Percentiles rank a stretch among this genome's conserved stretches.
phyloP scores from a whole-genome alignment of 2,797 vertebrate species.

The Erpetoichthys calabaricus region DNA sequence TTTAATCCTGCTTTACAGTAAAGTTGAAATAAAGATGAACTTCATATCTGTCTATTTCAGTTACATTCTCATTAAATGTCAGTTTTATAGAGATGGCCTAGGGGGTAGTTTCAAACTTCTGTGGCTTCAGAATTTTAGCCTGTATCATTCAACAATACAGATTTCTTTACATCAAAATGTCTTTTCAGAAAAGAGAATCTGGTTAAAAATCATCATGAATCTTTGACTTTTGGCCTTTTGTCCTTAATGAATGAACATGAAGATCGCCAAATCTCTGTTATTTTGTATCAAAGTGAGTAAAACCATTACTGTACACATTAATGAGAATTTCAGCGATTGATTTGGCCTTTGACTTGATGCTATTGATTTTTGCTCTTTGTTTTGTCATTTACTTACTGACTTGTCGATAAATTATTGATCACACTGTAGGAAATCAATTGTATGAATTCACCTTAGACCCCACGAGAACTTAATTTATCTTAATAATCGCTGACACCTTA shows the following conservation, averaged over 20 bases:
- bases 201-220: constrained; percentile 35
- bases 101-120: constrained; percentile 27
- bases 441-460: constrained; percentile 23
- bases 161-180: constrained; percentile 36
- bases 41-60: constrained; percentile 23
- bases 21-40: constrained; percentile 30
- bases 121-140: constrained; percentile 29
- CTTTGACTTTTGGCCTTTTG: constrained; percentile 35
- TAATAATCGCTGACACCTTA: constrained; percentile 19
- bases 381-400: constrained; percentile 21
- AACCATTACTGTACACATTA: constrained; percentile 30
- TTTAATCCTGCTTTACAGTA: constrained; percentile 7
- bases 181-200: constrained; percentile 24
- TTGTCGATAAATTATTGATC: constrained; percentile 31
- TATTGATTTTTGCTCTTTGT: constrained; percentile 25
- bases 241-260: constrained; percentile 25
- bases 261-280: constrained; percentile 13
- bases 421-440: constrained; percentile 23
- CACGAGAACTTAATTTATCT: constrained; percentile 22
- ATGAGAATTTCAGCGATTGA: constrained; percentile 33
- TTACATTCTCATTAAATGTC: constrained; percentile 48
- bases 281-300: constrained; percentile 33
- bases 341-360: constrained; percentile 25
- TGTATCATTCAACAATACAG: constrained; percentile 28
- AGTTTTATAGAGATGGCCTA: constrained; percentile 43